Conservation (phyloP, 1,140 invertebrate genomes). For the Diplogasteroides magnus region DNA sequence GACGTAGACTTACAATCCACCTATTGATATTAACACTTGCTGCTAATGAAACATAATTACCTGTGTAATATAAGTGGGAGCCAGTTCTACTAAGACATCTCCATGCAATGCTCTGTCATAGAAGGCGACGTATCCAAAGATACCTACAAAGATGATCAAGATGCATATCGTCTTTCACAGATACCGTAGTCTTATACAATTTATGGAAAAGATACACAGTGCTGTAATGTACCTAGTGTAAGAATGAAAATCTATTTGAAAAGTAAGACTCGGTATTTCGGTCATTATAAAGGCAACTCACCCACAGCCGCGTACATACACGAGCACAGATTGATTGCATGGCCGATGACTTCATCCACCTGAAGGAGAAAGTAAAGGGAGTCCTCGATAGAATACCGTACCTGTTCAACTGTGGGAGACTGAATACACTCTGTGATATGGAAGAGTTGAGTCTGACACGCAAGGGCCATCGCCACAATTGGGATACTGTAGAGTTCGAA, state of each 20-base stretch:
- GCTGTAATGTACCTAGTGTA: neutral
- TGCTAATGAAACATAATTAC: neutral
- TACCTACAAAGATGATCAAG: conserved; percentile 61
- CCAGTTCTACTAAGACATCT: conserved; percentile 75
- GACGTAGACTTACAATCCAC: too few species aligned
- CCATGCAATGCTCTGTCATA: conserved; percentile 65
- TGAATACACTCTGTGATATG: conserved; percentile 82
- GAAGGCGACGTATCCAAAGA: conserved; percentile 92
- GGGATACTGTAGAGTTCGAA: conserved; percentile 66
- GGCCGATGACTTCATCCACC: conserved; percentile 78
- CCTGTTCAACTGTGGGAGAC: neutral
- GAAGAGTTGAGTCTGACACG: conserved; percentile 93
- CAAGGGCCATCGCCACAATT: conserved; percentile 88
- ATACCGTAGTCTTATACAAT: too few species aligned
- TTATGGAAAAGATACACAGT: neutral
- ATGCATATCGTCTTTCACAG: too few species aligned
- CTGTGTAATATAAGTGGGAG: conserved; percentile 13
- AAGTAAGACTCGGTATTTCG: neutral
- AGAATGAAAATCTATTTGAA: too few species aligned
- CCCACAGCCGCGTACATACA: conserved; percentile 65
- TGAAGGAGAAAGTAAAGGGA: conserved; percentile 59
- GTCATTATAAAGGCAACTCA: neutral
- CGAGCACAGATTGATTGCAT: conserved; percentile 84
- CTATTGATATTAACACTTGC: too few species aligned
- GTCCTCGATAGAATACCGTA: neutral